phyloP scores from a whole-genome alignment of 2,888 invertebrate genomes.

The Sesia apiformis region DNA sequence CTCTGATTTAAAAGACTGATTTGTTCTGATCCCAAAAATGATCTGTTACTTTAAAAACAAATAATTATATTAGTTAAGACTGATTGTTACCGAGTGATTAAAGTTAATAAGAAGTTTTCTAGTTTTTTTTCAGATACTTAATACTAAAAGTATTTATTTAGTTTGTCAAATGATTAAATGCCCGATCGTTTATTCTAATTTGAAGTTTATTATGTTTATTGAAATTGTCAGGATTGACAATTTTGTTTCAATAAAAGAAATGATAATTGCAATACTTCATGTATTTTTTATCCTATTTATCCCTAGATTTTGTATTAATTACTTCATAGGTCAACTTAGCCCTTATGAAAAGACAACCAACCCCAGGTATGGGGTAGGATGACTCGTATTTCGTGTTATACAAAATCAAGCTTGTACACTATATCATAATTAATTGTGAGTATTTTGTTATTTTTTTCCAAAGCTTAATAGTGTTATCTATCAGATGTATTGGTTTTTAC shows the following conservation, averaged over 20 bases:
- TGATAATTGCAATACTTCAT: background rate
- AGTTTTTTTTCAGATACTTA: too few species aligned
- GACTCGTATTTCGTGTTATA: background rate
- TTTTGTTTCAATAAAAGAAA: background rate
- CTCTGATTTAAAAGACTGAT: background rate
- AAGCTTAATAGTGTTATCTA: background rate
- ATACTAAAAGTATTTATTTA: too few species aligned
- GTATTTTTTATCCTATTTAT: background rate
- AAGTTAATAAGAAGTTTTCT: too few species aligned
- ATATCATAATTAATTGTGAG: background rate
- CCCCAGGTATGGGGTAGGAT: background rate
- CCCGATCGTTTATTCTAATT: background rate
- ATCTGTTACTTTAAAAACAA: too few species aligned
- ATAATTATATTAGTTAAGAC: too few species aligned
- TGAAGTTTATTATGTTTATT: background rate
- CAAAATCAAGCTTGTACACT: background rate
- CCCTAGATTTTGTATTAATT: background rate
- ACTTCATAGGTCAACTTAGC: background rate
- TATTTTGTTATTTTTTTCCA: background rate
- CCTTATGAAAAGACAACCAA: too few species aligned
- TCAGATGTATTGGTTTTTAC: background rate
- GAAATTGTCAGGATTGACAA: background rate
- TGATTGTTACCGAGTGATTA: too few species aligned
- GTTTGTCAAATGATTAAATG: background rate
- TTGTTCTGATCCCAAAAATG: background rate